These are phyloP conservation scores for Tetragonula carbonaria DNA, from an alignment of 2,888 invertebrate species.

Conservation along the genomic window DNA sequence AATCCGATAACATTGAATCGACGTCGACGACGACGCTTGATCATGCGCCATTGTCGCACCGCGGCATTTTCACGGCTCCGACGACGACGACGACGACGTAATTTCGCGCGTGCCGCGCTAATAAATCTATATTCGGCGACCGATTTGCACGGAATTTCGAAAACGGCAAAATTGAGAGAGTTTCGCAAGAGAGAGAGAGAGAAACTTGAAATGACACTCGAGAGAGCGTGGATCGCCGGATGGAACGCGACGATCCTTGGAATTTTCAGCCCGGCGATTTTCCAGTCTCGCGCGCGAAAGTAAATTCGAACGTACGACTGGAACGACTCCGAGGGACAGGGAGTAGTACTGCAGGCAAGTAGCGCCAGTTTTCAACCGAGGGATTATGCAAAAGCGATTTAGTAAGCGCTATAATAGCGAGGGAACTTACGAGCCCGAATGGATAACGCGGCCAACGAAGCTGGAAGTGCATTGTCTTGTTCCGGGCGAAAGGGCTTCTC, in stretches of 20 bases:
- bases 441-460: slow-evolving; percentile 60
- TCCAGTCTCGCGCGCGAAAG: slow-evolving; percentile 35
- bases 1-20: slow-evolving; percentile 75
- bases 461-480: slow-evolving; percentile 72
- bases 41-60: slow-evolving; percentile 68
- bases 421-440: slow-evolving; percentile 61
- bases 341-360: slow-evolving; percentile 1
- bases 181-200: too few relatives aligned
- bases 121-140: slow-evolving; percentile 3
- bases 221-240: too few relatives aligned
- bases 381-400: slow-evolving; percentile 73
- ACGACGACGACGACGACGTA: background rate
- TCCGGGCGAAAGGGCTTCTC: slow-evolving; percentile 57
- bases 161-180: too few relatives aligned
- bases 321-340: slow-evolving; percentile 14
- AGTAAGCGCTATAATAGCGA: slow-evolving; percentile 68
- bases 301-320: slow-evolving; percentile 63
- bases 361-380: slow-evolving; percentile 49
- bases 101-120: slow-evolving; percentile 8
- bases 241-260: background rate
- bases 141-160: slow-evolving; percentile 10
- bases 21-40: slow-evolving; percentile 62
- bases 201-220: too few relatives aligned
- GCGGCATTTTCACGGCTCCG: slow-evolving; percentile 11
- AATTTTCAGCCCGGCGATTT: background rate